Evolutionary conservation across 2,113 vertebrate species (phyloP).

Genomic region (Struthio camelus): DNA sequence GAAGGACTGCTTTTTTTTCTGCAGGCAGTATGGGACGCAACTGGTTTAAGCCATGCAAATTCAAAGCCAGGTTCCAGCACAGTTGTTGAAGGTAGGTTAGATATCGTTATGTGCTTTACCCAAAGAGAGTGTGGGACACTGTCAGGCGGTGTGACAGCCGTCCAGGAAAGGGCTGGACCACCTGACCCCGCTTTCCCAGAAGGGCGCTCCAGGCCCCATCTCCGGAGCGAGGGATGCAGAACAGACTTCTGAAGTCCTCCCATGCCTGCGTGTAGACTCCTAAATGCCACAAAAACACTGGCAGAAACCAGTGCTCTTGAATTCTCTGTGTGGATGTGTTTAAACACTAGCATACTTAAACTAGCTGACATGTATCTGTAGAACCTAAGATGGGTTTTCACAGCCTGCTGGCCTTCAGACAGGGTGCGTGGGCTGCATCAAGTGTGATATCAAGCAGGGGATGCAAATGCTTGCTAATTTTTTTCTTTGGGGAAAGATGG

Average conservation of each 20-base stretch:
- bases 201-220: neutral
- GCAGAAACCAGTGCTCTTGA: rapidly evolving
- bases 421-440: neutral
- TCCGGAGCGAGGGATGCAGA: neutral
- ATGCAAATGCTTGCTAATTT: neutral
- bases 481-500: neutral
- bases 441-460: neutral
- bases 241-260: neutral
- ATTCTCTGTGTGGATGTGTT: neutral
- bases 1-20: too few species aligned
- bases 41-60: too few species aligned
- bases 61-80: too few species aligned
- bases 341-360: neutral
- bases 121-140: neutral
- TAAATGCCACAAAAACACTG: neutral
- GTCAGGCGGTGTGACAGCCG: neutral
- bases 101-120: too few species aligned
- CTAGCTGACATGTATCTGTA: neutral
- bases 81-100: too few species aligned
- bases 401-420: neutral
- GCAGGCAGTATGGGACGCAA: too few species aligned
- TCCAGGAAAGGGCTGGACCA: neutral
- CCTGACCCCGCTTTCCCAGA: neutral
- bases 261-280: neutral
- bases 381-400: neutral